Percentiles rank a stretch among this genome's conserved stretches.
phyloP scores from a whole-genome alignment of 2,113 vertebrate genomes.

The Anthoscopus minutus region DNA sequence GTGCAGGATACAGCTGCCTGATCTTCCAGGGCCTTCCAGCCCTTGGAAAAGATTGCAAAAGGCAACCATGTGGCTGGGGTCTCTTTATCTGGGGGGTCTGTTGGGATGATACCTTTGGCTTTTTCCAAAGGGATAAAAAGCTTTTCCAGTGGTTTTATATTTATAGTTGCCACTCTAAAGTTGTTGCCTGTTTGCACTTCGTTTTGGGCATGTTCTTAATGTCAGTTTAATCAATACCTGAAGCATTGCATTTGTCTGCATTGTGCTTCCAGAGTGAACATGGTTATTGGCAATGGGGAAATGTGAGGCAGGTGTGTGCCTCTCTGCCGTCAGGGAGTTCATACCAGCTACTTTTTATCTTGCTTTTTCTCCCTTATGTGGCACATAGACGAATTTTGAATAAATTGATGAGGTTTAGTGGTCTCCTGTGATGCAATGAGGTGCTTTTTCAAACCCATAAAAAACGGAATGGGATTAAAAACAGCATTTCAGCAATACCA shows the following conservation, averaged over 20 bases:
- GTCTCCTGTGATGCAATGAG: background rate
- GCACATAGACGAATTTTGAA: slow-evolving; percentile 17
- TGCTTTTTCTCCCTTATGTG: background rate
- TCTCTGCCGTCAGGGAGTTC: background rate
- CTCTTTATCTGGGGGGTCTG: background rate
- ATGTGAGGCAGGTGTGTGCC: slow-evolving; percentile 2
- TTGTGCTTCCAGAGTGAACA: background rate
- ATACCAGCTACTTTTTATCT: background rate
- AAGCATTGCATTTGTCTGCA: background rate
- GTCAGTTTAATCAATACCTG: background rate
- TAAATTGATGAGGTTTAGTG: slow-evolving; percentile 17
- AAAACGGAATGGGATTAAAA: background rate
- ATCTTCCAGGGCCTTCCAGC: background rate
- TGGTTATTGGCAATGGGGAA: background rate
- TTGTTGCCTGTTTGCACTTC: background rate
- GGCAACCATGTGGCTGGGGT: rapidly evolving
- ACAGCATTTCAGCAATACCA: background rate
- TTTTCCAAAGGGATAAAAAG: background rate
- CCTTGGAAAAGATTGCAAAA: background rate
- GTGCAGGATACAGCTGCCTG: background rate
- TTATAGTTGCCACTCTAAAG: background rate
- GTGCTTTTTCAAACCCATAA: slow-evolving; percentile 11
- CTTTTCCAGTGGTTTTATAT: background rate
- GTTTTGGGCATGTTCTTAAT: background rate
- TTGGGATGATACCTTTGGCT: background rate